phyloP scores from a whole-genome alignment of 1,140 invertebrate species.

The Maconellicoccus hirsutus region DNA sequence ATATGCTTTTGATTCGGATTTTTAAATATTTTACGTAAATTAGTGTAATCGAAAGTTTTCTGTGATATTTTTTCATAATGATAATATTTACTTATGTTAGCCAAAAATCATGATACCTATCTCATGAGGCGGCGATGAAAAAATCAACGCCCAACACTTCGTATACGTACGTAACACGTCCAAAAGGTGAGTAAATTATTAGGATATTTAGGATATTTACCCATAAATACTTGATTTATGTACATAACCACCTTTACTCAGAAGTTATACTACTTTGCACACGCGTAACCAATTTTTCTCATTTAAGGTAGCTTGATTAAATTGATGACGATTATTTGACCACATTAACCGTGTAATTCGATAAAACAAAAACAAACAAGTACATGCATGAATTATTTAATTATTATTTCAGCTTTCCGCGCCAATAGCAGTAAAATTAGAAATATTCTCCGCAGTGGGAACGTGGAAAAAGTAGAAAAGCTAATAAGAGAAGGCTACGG shows the following conservation, averaged over 20 bases:
- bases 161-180: neutral
- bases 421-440: constrained; percentile 20
- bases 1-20: neutral
- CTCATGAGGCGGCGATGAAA: neutral
- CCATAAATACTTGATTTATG: too few species aligned
- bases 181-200: neutral
- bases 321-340: too few species aligned
- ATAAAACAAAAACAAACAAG: too few species aligned
- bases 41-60: neutral
- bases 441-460: constrained; percentile 45
- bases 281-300: too few species aligned
- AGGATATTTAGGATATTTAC: too few species aligned
- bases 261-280: too few species aligned
- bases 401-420: constrained; percentile 24
- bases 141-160: neutral
- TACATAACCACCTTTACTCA: too few species aligned
- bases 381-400: neutral
- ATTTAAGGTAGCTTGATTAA: too few species aligned
- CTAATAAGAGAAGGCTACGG: constrained; percentile 67
- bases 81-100: neutral
- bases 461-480: constrained; percentile 61
- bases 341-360: too few species aligned
- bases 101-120: neutral
- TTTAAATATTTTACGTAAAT: neutral
- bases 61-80: neutral